A percentile compares a stretch with the other conserved stretches of the same genome.
These are phyloP conservation scores for Leptatherina wallacei DNA, from an alignment of 2,797 vertebrate species.

Conservation along the genomic window DNA sequence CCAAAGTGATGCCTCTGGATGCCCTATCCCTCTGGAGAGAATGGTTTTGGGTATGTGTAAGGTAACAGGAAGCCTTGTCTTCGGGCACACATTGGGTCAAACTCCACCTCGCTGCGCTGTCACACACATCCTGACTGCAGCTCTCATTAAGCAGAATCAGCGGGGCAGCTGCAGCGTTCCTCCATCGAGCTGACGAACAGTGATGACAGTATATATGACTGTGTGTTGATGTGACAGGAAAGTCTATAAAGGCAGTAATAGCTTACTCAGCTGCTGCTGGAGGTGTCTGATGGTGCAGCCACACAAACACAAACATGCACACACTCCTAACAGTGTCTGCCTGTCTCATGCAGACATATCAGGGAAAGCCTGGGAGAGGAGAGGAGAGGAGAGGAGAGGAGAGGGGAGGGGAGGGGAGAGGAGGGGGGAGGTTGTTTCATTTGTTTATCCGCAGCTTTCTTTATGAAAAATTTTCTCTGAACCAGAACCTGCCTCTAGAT, in stretches of 20 bases:
- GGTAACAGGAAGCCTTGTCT: slow-evolving; percentile 15
- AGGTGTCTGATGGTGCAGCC: background rate
- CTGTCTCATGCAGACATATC: no score
- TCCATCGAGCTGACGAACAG: slow-evolving; percentile 24
- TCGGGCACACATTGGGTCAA: slow-evolving; percentile 23
- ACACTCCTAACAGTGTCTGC: background rate
- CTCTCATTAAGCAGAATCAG: slow-evolving; percentile 8
- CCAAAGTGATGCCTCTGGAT: no score
- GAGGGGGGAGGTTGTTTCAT: no score
- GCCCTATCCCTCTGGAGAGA: no score
- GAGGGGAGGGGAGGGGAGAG: no score
- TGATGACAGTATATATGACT: slow-evolving; percentile 24
- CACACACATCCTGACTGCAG: slow-evolving; percentile 34
- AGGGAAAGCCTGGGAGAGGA: no score
- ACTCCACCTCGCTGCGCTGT: slow-evolving; percentile 37
- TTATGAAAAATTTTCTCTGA: no score
- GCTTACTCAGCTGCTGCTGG: slow-evolving; percentile 28
- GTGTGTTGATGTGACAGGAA: slow-evolving; percentile 14
- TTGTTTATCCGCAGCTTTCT: no score
- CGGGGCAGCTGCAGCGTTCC: background rate
- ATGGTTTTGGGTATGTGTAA: background rate
- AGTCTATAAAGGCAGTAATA: slow-evolving; percentile 3
- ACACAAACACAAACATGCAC: slow-evolving; percentile 5
- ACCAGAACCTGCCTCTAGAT: no score
- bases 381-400: no score